phyloP scores from a whole-genome alignment of 2,888 invertebrate species.

The Stomorhina lunata region DNA sequence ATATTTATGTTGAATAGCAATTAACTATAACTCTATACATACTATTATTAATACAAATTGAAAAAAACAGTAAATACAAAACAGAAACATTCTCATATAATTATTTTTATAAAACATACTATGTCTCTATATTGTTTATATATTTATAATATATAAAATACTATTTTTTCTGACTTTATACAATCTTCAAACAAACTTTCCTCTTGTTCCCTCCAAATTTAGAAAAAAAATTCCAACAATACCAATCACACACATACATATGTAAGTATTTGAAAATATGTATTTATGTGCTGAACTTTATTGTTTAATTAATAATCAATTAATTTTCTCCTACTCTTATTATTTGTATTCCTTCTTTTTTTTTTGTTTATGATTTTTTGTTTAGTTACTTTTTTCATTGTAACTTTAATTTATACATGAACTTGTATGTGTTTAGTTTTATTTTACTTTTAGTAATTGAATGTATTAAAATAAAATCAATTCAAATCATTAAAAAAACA shows the following conservation, averaged over 20 bases:
- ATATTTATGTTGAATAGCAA: conserved; percentile 42
- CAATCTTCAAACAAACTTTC: conserved; percentile 1
- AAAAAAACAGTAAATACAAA: not conserved
- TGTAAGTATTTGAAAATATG: too few relatives aligned
- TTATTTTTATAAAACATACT: conserved; percentile 40
- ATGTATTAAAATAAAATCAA: conserved; percentile 57
- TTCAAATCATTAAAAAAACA: conserved; percentile 37
- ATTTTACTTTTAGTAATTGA: conserved; percentile 50
- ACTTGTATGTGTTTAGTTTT: conserved; percentile 53
- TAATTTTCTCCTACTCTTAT: conserved; percentile 22
- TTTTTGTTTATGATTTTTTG: not conserved
- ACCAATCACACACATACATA: conserved; percentile 22
- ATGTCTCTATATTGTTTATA: conserved; percentile 16
- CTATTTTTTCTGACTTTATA: not conserved
- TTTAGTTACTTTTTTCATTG: not conserved
- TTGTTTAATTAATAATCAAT: conserved; percentile 53
- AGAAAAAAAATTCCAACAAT: not conserved
- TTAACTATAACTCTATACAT: conserved; percentile 18
- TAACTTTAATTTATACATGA: conserved; percentile 59
- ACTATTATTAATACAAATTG: conserved; percentile 23
- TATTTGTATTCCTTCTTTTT: not conserved
- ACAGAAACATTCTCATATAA: conserved; percentile 37
- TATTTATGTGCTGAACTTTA: not conserved
- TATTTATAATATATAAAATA: not conserved
- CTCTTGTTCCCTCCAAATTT: not conserved